Evolutionary conservation across 2,888 invertebrate genomes (phyloP), one percentile per base, ranked within the genome.

Genomic region (Nineta flava): DNA sequence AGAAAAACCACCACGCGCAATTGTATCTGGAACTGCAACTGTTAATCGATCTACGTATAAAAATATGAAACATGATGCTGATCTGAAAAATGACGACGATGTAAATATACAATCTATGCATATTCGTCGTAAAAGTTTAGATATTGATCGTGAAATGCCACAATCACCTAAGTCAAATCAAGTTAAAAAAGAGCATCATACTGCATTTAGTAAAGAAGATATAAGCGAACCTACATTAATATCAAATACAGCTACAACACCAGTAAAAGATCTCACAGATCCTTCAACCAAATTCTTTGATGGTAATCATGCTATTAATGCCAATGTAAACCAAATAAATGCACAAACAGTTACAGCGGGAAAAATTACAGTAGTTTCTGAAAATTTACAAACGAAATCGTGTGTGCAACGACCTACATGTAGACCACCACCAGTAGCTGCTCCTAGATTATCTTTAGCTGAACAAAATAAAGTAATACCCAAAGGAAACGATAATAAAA

Each of bases 1-100:
- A 2, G 77, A 78, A n/a, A 79, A 79, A 57, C 79, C 80, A 1
- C 79, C 79, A 6, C 65, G 79, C 47, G 79, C 71, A 1, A 62
- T 70, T 12, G 69, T 71, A 51, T 68, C 73, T 1, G 75, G 75
- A 47, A 73, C 74, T 49, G 71, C 77, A 47, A 80, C 79, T 0
- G 70, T 79, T 38, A 79, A 76, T 61, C 67, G 79, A 34, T 72
- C 74, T 4, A 74, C 75, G 17, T 75, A 58, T 46, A 56, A 57
- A 53, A 46, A 55, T 32, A 69, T 69, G 44, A 71, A 71, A 56
- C 45, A 52, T 13, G 51, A 50, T 49, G 12, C 13, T 19, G 45
- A 21, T 17, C 31, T 46, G 26, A 26, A 35, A 2, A 19, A 38
- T 19, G 46, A 46, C 3, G 44, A 51, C 49, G 46, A 34, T 9